Evolutionary conservation across 1,140 invertebrate species (phyloP), one percentile per base, ranked within the genome.

Genomic region (Scaptomyza pallida): DNA sequence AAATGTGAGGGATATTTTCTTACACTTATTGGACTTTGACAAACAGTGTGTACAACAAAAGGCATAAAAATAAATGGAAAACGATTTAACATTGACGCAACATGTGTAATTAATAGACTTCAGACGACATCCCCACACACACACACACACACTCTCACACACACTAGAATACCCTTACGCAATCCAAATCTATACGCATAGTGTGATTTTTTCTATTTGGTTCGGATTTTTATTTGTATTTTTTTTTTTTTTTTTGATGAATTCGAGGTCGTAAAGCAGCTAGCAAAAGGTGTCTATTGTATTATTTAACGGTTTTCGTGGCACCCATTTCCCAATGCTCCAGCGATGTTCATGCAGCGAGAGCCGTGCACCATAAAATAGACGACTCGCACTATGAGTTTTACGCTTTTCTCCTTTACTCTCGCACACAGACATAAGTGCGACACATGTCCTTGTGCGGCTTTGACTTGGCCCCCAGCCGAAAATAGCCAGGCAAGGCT

Each of bases 21-120:
- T 35, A n/a, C 30, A 37, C 33, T 65, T 43, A 33, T 21, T 3
- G 17, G 44, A 41, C 59, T 64, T 60, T 71, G 68, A 57, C 68
- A 64, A 71, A 71, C 68, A n/a, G n/a, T 71, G 63, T 68, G 69
- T 55, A 33, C 23, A 45, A 54, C 44, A 23, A 69, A 61, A 55
- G 64, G 43, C 74, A 69, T 86, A 86, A 86, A 86, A 86, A 75
- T 75, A 86, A 86, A 86, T 88, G 61, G 81, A 75, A 68, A 77
- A 48, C 72, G 65, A 88, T 81, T 88, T 78, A 45, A 81, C 69
- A 65, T 78, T 77, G 64, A 61, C 55, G 82, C 78, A 88, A 86
- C 81, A 86, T 81, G 62, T 86, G 81, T 88, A 86, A 86, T 86
- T 86, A 86, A 86, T 86, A 86, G 81, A 88, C 81, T 88, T 17